Evolutionary conservation across 2,797 vertebrate genomes (phyloP), one percentile per base, ranked within the genome.

Genomic region (Cygnus olor): DNA sequence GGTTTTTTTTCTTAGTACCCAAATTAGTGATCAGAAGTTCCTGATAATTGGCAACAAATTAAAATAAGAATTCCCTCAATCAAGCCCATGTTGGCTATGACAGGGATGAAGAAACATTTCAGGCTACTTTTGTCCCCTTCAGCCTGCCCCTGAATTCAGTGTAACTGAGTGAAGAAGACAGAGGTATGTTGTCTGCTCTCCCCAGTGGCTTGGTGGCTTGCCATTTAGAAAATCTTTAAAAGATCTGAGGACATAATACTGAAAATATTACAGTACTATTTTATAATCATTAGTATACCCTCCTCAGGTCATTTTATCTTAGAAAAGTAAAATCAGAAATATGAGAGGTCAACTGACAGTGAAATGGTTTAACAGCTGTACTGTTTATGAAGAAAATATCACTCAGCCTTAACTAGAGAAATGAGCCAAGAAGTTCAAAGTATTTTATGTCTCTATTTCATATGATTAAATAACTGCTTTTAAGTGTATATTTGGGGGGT

Each of bases 1-100:
- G 10, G 10, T 6, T 28, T 19, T 32, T 12, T 1, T 1, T 2
- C 5, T 18, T 13, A 4, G 3, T 32, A 30, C 27, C 30, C 24
- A 27, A 24, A 11, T 14, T 10, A 8, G 16, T 7, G 6, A n/a
- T 69, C 17, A 9, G 64, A 36, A 63, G 19, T 56, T 69, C 17
- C 5, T 17, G 8, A 57, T 80, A 51, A 65, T 11, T 30, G 9
- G 6, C 20, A 24, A 6, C 40, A 42, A 72, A 32, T 56, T 24
- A 22, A 56, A 56, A 32, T 18, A 56, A 56, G 27, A 54, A n/a
- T 56, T 22, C 30, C 36, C 38, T 17, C 15, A 47, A 32, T 24
- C 16, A 11, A 47, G 44, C 44, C 44, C 24, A 6, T 47, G 49
- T 38, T 53, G 42, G 17, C 56, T 25, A 8, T 18, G 22, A 40